phyloP scores from a whole-genome alignment of 2,113 vertebrate species.

The Tragulus kanchil region DNA sequence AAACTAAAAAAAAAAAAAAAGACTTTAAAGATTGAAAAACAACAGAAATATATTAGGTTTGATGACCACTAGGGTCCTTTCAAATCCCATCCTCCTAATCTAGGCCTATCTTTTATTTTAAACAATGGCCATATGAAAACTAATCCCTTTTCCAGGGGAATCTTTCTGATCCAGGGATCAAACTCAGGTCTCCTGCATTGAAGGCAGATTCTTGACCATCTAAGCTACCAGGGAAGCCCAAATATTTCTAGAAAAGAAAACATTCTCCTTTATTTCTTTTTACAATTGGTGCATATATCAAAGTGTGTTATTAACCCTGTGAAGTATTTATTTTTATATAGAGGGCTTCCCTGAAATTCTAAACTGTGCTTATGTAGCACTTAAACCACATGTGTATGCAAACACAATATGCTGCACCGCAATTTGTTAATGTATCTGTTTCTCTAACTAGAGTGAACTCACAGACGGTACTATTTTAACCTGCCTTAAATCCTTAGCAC shows the following conservation, averaged over 20 bases:
- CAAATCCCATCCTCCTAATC: neutral
- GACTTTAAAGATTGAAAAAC: neutral
- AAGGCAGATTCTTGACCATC: neutral
- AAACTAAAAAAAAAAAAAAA: neutral
- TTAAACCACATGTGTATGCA: neutral
- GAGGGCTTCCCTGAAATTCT: neutral
- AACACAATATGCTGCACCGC: neutral
- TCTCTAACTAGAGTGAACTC: neutral
- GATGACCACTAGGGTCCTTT: neutral
- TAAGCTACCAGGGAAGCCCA: neutral
- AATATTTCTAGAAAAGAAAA: slow-evolving; percentile 14
- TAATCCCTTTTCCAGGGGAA: neutral
- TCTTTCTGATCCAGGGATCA: neutral
- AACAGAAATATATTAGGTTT: neutral
- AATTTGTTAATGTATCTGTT: neutral
- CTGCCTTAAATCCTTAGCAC: neutral
- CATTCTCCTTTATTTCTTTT: neutral
- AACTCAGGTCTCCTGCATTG: neutral
- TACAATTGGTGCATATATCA: neutral
- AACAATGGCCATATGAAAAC: neutral
- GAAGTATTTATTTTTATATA: neutral
- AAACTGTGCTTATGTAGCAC: neutral
- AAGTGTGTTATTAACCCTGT: neutral
- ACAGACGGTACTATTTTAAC: neutral
- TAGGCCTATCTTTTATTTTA: neutral